Base-by-base conservation (phyloP, 2,888 invertebrate species). In the Pandemis corylana region DNA sequence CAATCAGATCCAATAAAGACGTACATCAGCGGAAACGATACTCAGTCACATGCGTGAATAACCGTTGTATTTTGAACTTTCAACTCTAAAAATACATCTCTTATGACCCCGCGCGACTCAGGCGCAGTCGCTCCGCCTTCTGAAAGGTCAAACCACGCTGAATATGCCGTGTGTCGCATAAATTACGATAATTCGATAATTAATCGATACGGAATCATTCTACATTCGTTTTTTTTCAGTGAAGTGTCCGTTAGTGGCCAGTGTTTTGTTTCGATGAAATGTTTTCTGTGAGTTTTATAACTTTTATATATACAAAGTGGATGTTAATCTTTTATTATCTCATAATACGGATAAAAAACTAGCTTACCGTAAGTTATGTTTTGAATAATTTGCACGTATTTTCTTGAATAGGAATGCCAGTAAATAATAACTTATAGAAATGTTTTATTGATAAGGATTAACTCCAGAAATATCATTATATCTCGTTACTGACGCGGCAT, bases 81-180 rank as follows among this genome's bases (percentile, higher is more conserved):
- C 93, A 95, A 95, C 94, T 94, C 94, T 95, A 95, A 94, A 95
- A 95, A 95, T 95, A 95, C 89, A 88, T 87, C 85, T 83, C 83
- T 86, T 87, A 88, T 94, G 94, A 94, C 94, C 94, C 94, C 93
- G 91, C 89, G 84, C 90, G 89, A 90, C 92, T 89, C 88, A 77
- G 80, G 88, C 92, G 90, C 94, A 93, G 94, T 92, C 93, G 89
- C 84, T 85, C 84, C 89, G 89, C 83, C 91, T 89, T 88, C 92
- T 89, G 90, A 94, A 94, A 93, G 94, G 93, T 93, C 94, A 94
- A 81, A 82, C 88, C 90, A 93, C 94, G 92, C 89, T 84, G 85
- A 84, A 86, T 82, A 80, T 85, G 85, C 85, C 86, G 85, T 82
- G 85, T 82, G 68, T 66, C 46, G 66, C 66, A 66, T 74, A 65